A percentile compares a stretch with the other conserved stretches of the same genome.
Evolutionary conservation across 2,888 invertebrate species (phyloP).

Genomic region (Geotrupes spiniger): DNA sequence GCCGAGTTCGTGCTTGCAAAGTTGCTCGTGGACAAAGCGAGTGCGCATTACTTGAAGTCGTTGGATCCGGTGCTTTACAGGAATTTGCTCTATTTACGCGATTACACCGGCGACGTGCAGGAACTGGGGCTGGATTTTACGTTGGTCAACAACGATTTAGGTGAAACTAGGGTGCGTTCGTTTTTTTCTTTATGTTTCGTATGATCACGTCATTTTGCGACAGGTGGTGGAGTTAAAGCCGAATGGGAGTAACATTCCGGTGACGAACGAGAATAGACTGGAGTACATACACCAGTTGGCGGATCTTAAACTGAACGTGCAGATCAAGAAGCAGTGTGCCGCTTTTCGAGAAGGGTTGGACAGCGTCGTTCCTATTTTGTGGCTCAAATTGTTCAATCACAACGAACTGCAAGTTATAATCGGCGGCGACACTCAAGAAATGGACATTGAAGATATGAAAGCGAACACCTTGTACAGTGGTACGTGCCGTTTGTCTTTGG

Average conservation of each 20-base stretch:
- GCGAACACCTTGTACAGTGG: slow-evolving; percentile 86
- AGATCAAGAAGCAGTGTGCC: slow-evolving; percentile 80
- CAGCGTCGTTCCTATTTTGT: slow-evolving; percentile 86
- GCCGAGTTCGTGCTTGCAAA: slow-evolving; percentile 95
- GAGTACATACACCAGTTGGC: slow-evolving; percentile 97
- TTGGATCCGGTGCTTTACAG: slow-evolving; percentile 90
- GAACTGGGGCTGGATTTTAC: slow-evolving; percentile 93
- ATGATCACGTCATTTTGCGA: slow-evolving; percentile 26
- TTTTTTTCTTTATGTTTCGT: neutral
- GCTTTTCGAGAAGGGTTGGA: slow-evolving; percentile 89
- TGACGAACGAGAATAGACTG: slow-evolving; percentile 88
- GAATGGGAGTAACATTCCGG: slow-evolving; percentile 84
- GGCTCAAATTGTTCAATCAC: slow-evolving; percentile 93
- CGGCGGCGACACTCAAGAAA: slow-evolving; percentile 91
- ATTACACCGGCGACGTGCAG: slow-evolving; percentile 80
- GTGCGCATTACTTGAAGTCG: slow-evolving; percentile 88
- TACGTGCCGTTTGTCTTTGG: slow-evolving; percentile 35
- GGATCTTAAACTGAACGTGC: slow-evolving; percentile 91
- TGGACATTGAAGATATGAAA: slow-evolving; percentile 87
- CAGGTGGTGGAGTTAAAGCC: slow-evolving; percentile 87
- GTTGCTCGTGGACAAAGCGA: slow-evolving; percentile 72
- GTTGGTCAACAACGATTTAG: slow-evolving; percentile 83
- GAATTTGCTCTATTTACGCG: slow-evolving; percentile 83
- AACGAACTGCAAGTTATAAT: slow-evolving; percentile 95
- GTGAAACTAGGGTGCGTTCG: slow-evolving; percentile 70